These are phyloP conservation scores for Merops nubicus DNA, from an alignment of 2,113 vertebrate species.

Conservation along the genomic window DNA sequence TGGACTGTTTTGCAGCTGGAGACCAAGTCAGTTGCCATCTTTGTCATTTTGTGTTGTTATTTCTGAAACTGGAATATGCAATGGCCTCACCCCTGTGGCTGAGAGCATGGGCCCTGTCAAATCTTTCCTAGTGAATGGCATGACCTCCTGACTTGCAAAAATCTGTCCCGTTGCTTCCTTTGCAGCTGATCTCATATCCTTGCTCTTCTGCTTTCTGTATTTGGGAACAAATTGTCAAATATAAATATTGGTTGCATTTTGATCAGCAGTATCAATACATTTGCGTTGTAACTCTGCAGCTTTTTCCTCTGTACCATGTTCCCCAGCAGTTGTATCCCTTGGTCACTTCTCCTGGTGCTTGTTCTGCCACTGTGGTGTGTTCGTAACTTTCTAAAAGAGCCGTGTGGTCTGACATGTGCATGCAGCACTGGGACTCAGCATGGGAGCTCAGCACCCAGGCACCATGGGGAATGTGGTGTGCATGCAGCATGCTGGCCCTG, in stretches of 20 bases:
- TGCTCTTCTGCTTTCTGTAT: neutral
- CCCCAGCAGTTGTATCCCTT: neutral
- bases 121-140: neutral
- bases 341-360: neutral
- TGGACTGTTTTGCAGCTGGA: neutral
- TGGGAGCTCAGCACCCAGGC: accelerated
- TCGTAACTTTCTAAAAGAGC: neutral
- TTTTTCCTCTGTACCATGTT: neutral
- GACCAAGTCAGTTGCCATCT: neutral
- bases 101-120: neutral
- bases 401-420: accelerated
- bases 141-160: neutral
- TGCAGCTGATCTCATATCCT: neutral
- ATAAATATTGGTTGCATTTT: too few relatives aligned
- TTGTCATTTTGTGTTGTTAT: neutral
- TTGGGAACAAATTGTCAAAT: neutral
- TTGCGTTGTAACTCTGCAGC: neutral
- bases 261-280: neutral
- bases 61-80: neutral
- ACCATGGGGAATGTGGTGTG: accelerated
- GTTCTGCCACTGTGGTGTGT: neutral
- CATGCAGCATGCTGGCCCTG: accelerated
- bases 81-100: neutral
- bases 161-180: neutral
- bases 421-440: neutral